These are phyloP conservation scores for Tetramorium parvispinum DNA, from an alignment of 1,140 invertebrate genomes.

Conservation along the genomic window DNA sequence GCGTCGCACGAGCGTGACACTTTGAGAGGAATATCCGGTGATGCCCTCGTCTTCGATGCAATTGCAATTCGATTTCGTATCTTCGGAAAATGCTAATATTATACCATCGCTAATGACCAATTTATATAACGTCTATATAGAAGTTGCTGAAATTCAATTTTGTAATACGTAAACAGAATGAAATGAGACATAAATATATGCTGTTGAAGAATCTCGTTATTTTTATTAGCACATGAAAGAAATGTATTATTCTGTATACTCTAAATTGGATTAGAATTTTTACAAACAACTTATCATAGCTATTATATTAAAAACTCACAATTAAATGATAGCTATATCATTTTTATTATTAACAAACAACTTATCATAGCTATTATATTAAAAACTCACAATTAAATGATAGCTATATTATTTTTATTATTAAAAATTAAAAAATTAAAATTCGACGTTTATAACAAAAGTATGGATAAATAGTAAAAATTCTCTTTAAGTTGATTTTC, in stretches of 20 bases:
- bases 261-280: background rate
- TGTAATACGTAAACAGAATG: background rate
- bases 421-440: background rate
- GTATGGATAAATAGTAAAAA: background rate
- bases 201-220: background rate
- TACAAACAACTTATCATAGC: background rate
- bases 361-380: background rate
- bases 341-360: background rate
- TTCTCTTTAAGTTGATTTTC: background rate
- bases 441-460: background rate
- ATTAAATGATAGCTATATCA: background rate
- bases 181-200: background rate
- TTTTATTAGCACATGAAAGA: background rate
- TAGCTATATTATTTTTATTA: background rate
- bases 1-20: background rate
- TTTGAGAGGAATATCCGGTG: slow-evolving; percentile 14
- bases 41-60: background rate
- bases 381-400: background rate
- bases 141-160: background rate
- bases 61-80: background rate
- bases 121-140: background rate
- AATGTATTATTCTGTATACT: background rate
- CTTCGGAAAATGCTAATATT: background rate
- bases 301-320: background rate
- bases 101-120: background rate